Evolutionary conservation across 2,113 vertebrate species (phyloP), one percentile per base, ranked within the genome.

Genomic region (Coracopsis vasa): DNA sequence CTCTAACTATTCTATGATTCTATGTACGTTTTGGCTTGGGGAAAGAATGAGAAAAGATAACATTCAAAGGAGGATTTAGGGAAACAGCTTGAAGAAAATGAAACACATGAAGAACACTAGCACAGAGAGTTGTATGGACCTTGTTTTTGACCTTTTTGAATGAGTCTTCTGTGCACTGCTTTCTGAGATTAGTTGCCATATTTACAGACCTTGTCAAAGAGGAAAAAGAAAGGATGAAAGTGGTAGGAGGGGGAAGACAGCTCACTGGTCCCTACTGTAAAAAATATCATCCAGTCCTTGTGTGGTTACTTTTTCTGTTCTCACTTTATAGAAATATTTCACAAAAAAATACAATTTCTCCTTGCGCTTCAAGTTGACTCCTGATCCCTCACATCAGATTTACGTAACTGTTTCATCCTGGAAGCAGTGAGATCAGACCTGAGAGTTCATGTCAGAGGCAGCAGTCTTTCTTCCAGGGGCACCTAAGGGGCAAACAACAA

Each of bases 321-420:
- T 95, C 64, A 89, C 78, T 96, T 96, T 92, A 96, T 10, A 97
- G 94, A 95, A 97, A 97, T 91, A 72, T 96, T 97, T 98, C 96
- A 96, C 64, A 87, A 80, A 94, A 95, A 95, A 95, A 96, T 94
- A 91, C 66, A 93, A 83, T 81, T 88, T 97, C 23, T 31, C 58
- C 91, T 86, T 74, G 64, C 95, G 83, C 64, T 95, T 94, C 92
- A 88, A 92, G 79, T 94, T 94, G 83, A 84, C 6, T 61, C 80
- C 65, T 88, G 77, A 79, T 95, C 86, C 85, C 85, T 81, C 86
- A 53, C 80, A 96, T 97, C 51, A 66, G 95, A 91, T 95, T 97
- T 88, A 67, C 94, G 93, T 95, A 86, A 74, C 39, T 70, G 88
- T 97, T 98, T 97, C 95, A 97, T 97, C 94, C 92, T 37, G 44